A percentile compares a stretch with the other conserved stretches of the same genome.
These are phyloP conservation scores for Sebastes vulpes DNA, from an alignment of 2,797 vertebrate species.

Conservation along the genomic window DNA sequence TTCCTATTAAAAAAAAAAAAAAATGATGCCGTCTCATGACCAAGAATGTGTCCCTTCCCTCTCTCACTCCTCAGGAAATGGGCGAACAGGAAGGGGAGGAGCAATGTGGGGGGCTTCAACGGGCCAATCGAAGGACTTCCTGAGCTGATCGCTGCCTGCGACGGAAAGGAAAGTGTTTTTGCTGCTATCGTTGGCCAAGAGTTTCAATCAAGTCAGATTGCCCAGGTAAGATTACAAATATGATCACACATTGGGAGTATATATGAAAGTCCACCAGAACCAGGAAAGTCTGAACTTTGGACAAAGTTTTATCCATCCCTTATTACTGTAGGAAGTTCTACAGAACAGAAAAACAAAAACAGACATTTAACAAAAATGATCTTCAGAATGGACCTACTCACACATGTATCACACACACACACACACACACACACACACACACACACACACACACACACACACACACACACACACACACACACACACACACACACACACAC, in stretches of 20 bases:
- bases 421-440: not conserved
- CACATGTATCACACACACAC: not conserved
- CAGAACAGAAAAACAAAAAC: not conserved
- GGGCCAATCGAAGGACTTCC: conserved; percentile 93
- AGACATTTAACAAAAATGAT: not conserved
- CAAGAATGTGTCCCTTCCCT: not conserved
- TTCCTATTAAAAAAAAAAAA: too few relatives aligned
- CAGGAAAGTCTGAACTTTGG: not conserved
- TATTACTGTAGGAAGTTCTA: too few relatives aligned
- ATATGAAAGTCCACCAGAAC: not conserved
- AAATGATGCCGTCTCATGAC: conserved; percentile 34
- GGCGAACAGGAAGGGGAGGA: conserved; percentile 77
- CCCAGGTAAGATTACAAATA: conserved; percentile 86
- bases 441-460: not conserved
- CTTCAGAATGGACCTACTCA: conserved; percentile 29
- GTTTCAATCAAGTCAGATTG: conserved; percentile 84
- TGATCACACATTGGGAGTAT: not conserved
- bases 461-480: too few relatives aligned
- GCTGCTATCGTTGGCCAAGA: conserved; percentile 86
- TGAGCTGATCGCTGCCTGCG: conserved; percentile 92
- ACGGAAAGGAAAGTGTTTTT: conserved; percentile 89
- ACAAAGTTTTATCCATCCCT: too few relatives aligned
- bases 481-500: too few relatives aligned
- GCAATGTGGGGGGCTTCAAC: conserved; percentile 64
- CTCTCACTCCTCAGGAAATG: conserved; percentile 86